These are phyloP conservation scores for Pinctada fucata DNA, from an alignment of 2,888 invertebrate genomes.

Conservation along the genomic window DNA sequence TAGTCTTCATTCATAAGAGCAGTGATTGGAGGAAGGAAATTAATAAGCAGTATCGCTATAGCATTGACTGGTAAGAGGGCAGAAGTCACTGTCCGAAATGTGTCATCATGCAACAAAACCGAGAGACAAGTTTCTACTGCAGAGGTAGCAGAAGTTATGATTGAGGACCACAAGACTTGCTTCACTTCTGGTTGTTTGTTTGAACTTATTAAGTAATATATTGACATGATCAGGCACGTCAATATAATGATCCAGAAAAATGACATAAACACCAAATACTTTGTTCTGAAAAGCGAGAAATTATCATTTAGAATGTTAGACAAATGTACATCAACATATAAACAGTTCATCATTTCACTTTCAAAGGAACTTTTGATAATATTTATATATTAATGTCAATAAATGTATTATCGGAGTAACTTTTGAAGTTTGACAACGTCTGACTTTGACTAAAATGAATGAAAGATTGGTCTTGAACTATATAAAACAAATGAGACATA, in stretches of 20 bases:
- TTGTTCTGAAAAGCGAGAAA: constrained; percentile 5
- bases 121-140: not conserved
- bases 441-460: too few species aligned
- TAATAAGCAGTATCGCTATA: not conserved
- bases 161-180: constrained; percentile 21
- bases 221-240: constrained; percentile 7
- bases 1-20: not conserved
- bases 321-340: not conserved
- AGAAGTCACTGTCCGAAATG: not conserved
- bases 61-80: not conserved
- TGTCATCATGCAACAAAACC: not conserved
- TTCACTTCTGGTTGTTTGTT: constrained; percentile 19
- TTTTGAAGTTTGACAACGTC: too few species aligned
- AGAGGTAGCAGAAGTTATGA: not conserved
- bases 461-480: too few species aligned
- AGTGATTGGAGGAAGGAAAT: not conserved
- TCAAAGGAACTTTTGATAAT: not conserved
- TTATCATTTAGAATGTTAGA: too few species aligned
- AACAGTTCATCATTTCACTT: not conserved
- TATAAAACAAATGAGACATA: too few species aligned
- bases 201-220: constrained; percentile 1
- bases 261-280: constrained; percentile 18
- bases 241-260: constrained; percentile 24
- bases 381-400: not conserved
- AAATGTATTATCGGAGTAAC: too few species aligned